Evolutionary conservation across 2,113 vertebrate species (phyloP), one percentile per base, ranked within the genome.

Genomic region (Spizaetus ornatus): DNA sequence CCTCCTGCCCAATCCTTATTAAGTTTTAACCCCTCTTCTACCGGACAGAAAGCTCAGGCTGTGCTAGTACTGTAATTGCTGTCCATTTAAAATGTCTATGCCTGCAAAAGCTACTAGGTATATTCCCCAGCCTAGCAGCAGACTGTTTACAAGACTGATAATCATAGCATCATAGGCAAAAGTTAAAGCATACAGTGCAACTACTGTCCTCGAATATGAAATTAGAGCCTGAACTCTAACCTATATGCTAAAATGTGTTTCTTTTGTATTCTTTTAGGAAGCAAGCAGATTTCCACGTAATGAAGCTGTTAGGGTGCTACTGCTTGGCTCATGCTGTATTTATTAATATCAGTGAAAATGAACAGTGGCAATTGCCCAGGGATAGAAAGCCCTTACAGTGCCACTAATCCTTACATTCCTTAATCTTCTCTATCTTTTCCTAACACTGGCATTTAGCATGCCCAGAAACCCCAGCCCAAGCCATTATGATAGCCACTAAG

Each of bases 11-110:
- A 63, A 26, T 21, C 10, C 27, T 76, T 86, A 82, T 70, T 82
- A 89, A 93, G 38, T 76, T 76, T 96, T 94, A 94, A 93, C 93
- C 82, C 82, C 14, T 93, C 94, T 70, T 79, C 70, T 90, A 22
- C 92, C 61, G 63, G 61, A 93, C 52, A 92, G 87, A 89, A 88
- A 62, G 62, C 71, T 82, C 69, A 77, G 50, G n/a, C 89, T 78
- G n/a, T 59, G 17, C 1, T 2, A 84, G 25, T 31, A 62, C 74
- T 86, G 38, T 73, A 50, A 58, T 11, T 77, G 21, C 38, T 67
- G 55, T 34, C 32, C n/a, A 20, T 58, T 67, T 89, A 55, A 67
- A 86, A 83, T 27, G 16, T 11, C 42, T 27, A 0, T 47, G n/a
- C 45, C 82, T 79, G 77, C 81, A 53, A 50, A 31, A 72, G 26